Evolutionary conservation across 2,797 vertebrate species (phyloP).

Genomic region (Mycteria americana): DNA sequence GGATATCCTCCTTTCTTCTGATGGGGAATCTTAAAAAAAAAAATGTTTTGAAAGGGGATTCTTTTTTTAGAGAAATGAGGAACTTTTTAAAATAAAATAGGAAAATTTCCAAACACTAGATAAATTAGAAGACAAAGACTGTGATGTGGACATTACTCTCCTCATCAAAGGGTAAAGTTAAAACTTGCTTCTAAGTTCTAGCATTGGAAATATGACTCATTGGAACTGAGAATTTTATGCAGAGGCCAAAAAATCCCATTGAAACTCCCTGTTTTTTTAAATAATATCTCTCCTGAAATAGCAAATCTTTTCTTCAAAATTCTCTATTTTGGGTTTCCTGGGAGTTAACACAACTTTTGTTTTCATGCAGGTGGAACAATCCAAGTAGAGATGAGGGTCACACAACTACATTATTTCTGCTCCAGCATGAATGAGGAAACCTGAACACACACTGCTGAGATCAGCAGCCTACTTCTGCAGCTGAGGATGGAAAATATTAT

Average conservation of each 20-base stretch:
- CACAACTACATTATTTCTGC: not conserved
- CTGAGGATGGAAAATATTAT: not conserved
- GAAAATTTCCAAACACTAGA: not conserved
- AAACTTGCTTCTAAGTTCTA: not conserved
- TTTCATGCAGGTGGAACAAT: not conserved
- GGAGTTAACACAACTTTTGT: not conserved
- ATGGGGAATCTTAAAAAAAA: not conserved
- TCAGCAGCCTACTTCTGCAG: conserved; percentile 30
- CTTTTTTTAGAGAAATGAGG: not conserved
- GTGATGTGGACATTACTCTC: not conserved
- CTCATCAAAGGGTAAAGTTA: not conserved
- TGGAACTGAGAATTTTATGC: not conserved
- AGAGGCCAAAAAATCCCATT: not conserved
- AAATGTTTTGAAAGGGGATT: not conserved
- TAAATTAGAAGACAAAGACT: not conserved
- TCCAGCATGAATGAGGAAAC: not conserved
- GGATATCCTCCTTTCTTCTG: not conserved
- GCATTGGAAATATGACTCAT: not conserved
- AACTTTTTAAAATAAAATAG: not conserved
- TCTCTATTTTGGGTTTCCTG: not conserved
- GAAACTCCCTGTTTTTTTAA: not conserved
- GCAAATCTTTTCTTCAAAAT: not conserved
- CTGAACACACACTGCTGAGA: not conserved
- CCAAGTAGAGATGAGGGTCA: not conserved
- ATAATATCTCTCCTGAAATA: not conserved